Percentiles rank a stretch among this genome's conserved stretches.
Evolutionary conservation across 2,797 vertebrate genomes (phyloP).

Genomic region (Notoglanidium macrostoma): DNA sequence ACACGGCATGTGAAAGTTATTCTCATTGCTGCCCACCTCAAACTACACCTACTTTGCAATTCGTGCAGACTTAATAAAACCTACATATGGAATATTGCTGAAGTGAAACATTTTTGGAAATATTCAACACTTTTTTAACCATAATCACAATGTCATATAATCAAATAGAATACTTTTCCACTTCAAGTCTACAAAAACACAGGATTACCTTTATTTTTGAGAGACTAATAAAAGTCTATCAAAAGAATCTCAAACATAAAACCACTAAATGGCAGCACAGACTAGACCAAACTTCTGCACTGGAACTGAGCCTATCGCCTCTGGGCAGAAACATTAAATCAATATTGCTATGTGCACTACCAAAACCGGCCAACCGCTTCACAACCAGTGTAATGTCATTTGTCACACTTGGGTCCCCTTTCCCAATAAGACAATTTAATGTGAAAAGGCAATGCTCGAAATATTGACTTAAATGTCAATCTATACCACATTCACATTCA

Average conservation of each 20-base stretch:
- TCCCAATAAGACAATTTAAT: conserved; percentile 15
- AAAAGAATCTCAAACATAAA: not conserved
- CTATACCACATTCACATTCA: conserved; percentile 14
- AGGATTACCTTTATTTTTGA: not conserved
- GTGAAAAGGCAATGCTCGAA: conserved; percentile 14
- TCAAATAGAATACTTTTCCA: not conserved
- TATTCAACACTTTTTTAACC: not conserved
- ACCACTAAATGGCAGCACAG: not conserved
- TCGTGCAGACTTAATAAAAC: not conserved
- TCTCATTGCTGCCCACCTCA: not conserved
- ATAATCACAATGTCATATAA: not conserved
- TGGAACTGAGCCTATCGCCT: conserved; percentile 21
- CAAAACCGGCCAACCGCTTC: not conserved
- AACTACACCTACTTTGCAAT: not conserved
- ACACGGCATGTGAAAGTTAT: not conserved
- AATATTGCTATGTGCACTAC: not conserved
- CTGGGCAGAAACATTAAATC: conserved; percentile 21
- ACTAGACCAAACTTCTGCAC: not conserved
- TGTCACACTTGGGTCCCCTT: conserved; percentile 4
- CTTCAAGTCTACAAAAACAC: not conserved
- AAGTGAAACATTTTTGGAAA: not conserved
- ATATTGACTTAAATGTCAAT: conserved; percentile 35
- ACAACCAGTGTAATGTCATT: conserved; percentile 31
- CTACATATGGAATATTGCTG: not conserved
- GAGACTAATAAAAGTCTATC: not conserved